Percentiles rank a stretch among this genome's conserved stretches.
Conservation (phyloP, 2,888 invertebrate genomes). For the Drosophila nr. perissopoda region DNA sequence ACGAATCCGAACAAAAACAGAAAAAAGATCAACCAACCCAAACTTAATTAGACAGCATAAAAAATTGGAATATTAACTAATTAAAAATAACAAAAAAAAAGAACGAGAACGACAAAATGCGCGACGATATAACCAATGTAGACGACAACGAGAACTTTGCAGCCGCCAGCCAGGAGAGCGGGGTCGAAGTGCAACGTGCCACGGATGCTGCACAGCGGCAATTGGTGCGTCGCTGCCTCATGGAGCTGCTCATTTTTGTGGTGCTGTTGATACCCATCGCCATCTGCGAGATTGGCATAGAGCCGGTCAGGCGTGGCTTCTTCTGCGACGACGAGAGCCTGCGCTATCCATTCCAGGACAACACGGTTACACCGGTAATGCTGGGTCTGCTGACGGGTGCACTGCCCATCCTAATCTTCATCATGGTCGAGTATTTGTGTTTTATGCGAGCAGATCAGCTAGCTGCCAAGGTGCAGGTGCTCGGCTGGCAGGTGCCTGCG, state of each 20-base stretch:
- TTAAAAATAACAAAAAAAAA: slow-evolving; percentile 57
- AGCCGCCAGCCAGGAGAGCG: slow-evolving; percentile 1
- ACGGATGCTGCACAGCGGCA: slow-evolving; percentile 43
- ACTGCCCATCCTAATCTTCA: slow-evolving; percentile 57
- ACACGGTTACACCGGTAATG: slow-evolving; percentile 68
- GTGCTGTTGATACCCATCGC: slow-evolving; percentile 68
- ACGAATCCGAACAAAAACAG: slow-evolving; percentile 16
- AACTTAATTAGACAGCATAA: slow-evolving; percentile 56
- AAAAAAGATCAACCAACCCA: slow-evolving; percentile 25
- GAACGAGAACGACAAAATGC: slow-evolving; percentile 55
- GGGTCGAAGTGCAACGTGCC: slow-evolving; percentile 10
- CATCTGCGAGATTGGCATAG: slow-evolving; percentile 73
- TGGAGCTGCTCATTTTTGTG: slow-evolving; percentile 71
- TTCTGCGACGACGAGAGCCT: slow-evolving; percentile 80
- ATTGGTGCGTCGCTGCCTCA: slow-evolving; percentile 55
- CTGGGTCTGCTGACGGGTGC: slow-evolving; percentile 60
- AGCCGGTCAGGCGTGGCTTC: slow-evolving; percentile 78
- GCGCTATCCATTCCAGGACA: slow-evolving; percentile 72
- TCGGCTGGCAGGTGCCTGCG: slow-evolving; percentile 54
- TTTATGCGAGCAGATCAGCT: slow-evolving; percentile 51
- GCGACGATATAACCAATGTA: slow-evolving; percentile 47
- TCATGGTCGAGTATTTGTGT: slow-evolving; percentile 69
- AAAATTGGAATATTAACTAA: slow-evolving; percentile 74
- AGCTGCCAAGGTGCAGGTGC: slow-evolving; percentile 42
- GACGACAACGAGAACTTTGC: slow-evolving; percentile 26